These are phyloP conservation scores for Sinopyrophorus schimmeli DNA, from an alignment of 2,888 invertebrate genomes.

Conservation along the genomic window DNA sequence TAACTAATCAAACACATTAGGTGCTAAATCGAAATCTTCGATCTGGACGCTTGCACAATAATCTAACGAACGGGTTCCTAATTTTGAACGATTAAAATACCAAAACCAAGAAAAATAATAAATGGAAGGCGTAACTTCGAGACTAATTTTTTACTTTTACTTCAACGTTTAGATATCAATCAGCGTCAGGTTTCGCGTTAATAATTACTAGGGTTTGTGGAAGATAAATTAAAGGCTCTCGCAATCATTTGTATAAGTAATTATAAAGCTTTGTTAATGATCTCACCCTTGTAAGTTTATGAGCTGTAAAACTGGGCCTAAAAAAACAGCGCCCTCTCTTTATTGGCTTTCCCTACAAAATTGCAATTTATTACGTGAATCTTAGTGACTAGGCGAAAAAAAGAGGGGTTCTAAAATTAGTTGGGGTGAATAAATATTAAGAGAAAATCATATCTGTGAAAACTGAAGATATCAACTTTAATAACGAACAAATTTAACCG, in stretches of 20 bases:
- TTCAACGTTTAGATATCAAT: conserved; percentile 9
- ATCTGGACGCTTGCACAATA: no score
- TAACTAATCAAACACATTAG: no score
- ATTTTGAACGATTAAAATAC: no score
- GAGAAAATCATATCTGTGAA: no score
- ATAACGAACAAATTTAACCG: no score
- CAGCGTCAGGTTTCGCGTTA: conserved; percentile 4
- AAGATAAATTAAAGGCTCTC: not conserved
- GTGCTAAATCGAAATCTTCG: no score
- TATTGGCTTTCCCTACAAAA: not conserved
- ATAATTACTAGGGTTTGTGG: conserved; percentile 5
- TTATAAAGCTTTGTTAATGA: conserved; percentile 11
- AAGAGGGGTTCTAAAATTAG: not conserved
- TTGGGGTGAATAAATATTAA: not conserved
- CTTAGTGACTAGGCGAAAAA: not conserved
- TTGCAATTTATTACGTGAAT: conserved; percentile 1
- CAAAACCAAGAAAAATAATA: no score
- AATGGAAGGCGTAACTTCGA: no score
- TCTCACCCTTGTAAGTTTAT: conserved; percentile 2
- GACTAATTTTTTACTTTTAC: conserved; percentile 5
- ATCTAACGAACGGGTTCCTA: no score
- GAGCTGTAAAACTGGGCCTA: not conserved
- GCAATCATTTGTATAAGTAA: conserved; percentile 5
- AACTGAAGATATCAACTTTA: no score
- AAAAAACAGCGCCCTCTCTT: conserved; percentile 7